Evolutionary conservation across 2,113 vertebrate genomes (phyloP).

Genomic region (Chaetops frenatus): DNA sequence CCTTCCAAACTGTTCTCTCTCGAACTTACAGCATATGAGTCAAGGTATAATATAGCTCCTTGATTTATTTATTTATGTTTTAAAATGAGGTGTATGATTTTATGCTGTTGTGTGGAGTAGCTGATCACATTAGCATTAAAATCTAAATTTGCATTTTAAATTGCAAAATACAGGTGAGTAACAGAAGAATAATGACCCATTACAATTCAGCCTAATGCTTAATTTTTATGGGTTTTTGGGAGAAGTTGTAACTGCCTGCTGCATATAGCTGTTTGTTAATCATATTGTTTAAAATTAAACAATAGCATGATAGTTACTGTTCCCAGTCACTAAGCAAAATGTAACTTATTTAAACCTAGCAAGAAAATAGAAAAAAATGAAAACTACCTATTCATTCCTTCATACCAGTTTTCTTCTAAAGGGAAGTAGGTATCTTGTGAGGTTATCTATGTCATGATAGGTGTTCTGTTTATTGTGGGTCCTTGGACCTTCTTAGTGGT

Average conservation of each 20-base stretch:
- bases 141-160: neutral
- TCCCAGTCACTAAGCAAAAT: neutral
- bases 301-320: neutral
- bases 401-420: neutral
- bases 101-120: neutral
- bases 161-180: neutral
- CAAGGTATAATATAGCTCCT: conserved; percentile 77
- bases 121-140: neutral
- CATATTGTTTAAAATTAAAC: neutral
- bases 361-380: neutral
- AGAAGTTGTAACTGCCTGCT: neutral
- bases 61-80: neutral
- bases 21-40: conserved; percentile 95
- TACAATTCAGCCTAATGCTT: neutral
- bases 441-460: neutral
- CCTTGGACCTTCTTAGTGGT: neutral
- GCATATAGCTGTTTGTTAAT: neutral
- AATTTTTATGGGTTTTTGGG: neutral
- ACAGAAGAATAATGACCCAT: neutral
- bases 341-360: neutral
- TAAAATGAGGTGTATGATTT: neutral
- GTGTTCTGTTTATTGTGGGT: neutral
- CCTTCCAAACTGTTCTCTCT: conserved; percentile 90
- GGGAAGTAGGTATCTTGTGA: neutral
- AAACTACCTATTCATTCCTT: neutral